Conservation (phyloP, 2,888 invertebrate genomes). For the Campoplex nolae region DNA sequence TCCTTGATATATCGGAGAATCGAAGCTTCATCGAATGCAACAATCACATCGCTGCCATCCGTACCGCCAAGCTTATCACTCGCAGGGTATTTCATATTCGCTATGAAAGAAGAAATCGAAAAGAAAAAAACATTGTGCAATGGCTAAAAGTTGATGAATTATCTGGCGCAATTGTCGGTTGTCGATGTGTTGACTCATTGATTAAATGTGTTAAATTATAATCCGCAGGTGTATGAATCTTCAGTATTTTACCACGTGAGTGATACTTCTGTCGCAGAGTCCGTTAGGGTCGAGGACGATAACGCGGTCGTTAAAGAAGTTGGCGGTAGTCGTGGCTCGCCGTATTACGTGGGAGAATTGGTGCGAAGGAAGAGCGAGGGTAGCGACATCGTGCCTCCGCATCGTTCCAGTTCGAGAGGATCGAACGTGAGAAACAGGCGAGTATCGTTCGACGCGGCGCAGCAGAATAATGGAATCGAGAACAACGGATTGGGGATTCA, state of each 20-base stretch:
- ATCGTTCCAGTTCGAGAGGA: slow-evolving; percentile 64
- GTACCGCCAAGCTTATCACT: slow-evolving; percentile 16
- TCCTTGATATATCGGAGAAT: slow-evolving; percentile 6
- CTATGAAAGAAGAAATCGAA: slow-evolving; percentile 16
- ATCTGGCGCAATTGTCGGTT: not conserved
- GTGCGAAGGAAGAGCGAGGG: slow-evolving; percentile 89
- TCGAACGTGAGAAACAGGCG: slow-evolving; percentile 81
- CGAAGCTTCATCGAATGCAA: slow-evolving; percentile 15
- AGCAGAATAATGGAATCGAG: slow-evolving; percentile 71
- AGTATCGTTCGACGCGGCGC: slow-evolving; percentile 86
- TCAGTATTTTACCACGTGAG: slow-evolving; percentile 64
- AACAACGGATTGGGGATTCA: slow-evolving; percentile 75
- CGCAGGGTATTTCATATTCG: slow-evolving; percentile 11
- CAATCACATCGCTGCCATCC: slow-evolving; percentile 1
- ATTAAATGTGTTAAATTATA: slow-evolving; percentile 26
- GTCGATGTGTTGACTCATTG: not conserved
- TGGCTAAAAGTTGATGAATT: not conserved
- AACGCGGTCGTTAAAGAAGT: slow-evolving; percentile 70
- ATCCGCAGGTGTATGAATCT: slow-evolving; percentile 62
- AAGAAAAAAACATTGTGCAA: slow-evolving; percentile 20
- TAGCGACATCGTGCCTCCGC: slow-evolving; percentile 85
- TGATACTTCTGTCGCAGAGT: slow-evolving; percentile 77
- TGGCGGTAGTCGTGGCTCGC: slow-evolving; percentile 73
- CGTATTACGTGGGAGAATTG: slow-evolving; percentile 78
- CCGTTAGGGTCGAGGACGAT: slow-evolving; percentile 80